phyloP scores from a whole-genome alignment of 2,113 vertebrate genomes.

The Xiphorhynchus elegans region DNA sequence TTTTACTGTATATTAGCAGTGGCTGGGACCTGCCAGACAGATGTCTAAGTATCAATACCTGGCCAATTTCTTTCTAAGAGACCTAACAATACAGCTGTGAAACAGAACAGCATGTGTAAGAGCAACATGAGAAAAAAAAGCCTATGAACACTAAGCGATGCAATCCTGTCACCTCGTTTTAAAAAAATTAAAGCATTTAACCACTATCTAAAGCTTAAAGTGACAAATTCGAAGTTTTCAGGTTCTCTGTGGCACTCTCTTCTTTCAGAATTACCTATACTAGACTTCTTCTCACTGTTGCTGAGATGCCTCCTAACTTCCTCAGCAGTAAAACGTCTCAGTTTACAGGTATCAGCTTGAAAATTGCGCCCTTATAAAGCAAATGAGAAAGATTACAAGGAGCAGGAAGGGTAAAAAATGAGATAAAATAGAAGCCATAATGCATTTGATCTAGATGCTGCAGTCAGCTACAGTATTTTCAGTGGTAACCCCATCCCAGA shows the following conservation, averaged over 20 bases:
- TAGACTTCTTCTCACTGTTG: neutral
- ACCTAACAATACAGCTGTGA: neutral
- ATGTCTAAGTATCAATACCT: neutral
- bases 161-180: neutral
- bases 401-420: neutral
- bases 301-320: neutral
- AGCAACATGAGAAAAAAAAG: neutral
- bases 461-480: neutral
- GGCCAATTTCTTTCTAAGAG: neutral
- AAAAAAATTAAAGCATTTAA: neutral
- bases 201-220: neutral
- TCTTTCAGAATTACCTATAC: neutral
- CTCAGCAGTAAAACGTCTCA: neutral
- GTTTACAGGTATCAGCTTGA: neutral
- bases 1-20: neutral
- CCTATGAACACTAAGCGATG: neutral
- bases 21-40: neutral
- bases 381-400: neutral
- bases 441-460: neutral
- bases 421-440: neutral
- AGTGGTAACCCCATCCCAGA: neutral
- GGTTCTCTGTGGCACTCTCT: neutral
- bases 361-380: neutral
- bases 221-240: neutral
- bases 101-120: rapidly evolving